Percentiles rank a stretch among this genome's conserved stretches.
Evolutionary conservation across 2,797 vertebrate species (phyloP).

Genomic region (Argentina silus): DNA sequence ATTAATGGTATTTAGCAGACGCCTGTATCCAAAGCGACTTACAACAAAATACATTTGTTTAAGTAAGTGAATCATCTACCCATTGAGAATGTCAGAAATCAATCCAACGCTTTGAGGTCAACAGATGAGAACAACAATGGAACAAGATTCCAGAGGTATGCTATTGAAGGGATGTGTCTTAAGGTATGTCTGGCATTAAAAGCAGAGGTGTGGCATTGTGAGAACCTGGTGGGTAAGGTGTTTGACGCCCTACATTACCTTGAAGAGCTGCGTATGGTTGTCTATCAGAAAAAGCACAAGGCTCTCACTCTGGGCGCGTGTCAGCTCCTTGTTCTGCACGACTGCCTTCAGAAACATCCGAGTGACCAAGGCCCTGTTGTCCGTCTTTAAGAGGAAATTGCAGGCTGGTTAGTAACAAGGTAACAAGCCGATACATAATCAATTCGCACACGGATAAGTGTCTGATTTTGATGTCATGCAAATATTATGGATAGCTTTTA

Average conservation of each 20-base stretch:
- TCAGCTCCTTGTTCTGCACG: slow-evolving; percentile 76
- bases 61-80: too few species aligned
- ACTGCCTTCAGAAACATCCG: slow-evolving; percentile 83
- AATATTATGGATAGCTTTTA: too few species aligned
- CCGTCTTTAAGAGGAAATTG: slow-evolving; percentile 65
- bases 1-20: too few species aligned
- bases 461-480: too few species aligned
- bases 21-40: too few species aligned
- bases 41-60: too few species aligned
- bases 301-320: slow-evolving; percentile 74
- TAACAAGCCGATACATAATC: not conserved
- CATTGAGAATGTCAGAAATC: not conserved
- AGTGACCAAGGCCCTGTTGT: slow-evolving; percentile 79
- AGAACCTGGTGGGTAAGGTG: not conserved
- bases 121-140: too few species aligned
- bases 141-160: too few species aligned
- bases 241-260: slow-evolving; percentile 64
- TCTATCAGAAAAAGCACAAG: slow-evolving; percentile 84
- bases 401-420: not conserved
- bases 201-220: not conserved
- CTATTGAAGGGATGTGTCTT: too few species aligned
- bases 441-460: too few species aligned
- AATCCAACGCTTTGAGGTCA: not conserved
- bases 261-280: slow-evolving; percentile 78
- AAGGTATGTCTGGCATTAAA: not conserved